These are phyloP conservation scores for Crematogaster levior DNA, from an alignment of 2,888 invertebrate genomes.

Conservation along the genomic window DNA sequence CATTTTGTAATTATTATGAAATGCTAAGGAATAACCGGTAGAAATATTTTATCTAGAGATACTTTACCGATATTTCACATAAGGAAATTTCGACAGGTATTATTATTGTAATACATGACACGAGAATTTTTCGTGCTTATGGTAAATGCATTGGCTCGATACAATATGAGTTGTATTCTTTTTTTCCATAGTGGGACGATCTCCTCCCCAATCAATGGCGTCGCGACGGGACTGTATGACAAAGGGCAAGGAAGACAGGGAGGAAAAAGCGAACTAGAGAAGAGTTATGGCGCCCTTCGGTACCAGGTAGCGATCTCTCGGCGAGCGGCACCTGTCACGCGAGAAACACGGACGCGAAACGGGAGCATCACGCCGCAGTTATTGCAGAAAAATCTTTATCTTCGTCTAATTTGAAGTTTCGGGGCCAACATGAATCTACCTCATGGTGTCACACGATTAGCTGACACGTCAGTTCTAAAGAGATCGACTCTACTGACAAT, in stretches of 20 bases:
- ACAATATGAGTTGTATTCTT: constrained; percentile 5
- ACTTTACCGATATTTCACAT: not conserved
- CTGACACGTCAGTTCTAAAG: not conserved
- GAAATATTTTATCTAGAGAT: not conserved
- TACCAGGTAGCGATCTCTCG: constrained; percentile 87
- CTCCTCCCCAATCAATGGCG: constrained; percentile 35
- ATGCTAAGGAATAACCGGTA: not conserved
- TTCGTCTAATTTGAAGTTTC: constrained; percentile 49
- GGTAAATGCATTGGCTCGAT: not conserved
- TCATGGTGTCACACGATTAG: constrained; percentile 1
- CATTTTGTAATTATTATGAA: constrained; percentile 2
- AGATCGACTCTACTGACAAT: not conserved
- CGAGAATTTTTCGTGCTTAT: not conserved
- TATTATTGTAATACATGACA: not conserved
- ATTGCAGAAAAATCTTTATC: constrained; percentile 68
- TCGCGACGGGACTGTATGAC: constrained; percentile 34
- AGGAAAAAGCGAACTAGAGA: constrained; percentile 67
- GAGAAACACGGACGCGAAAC: constrained; percentile 70
- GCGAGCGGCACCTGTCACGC: constrained; percentile 83
- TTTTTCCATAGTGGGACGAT: not conserved
- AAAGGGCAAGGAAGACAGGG: constrained; percentile 35
- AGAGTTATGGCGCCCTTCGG: constrained; percentile 85
- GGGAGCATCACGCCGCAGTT: constrained; percentile 64
- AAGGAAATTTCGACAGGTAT: not conserved
- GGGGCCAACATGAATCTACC: not conserved